Evolutionary conservation across 2,888 invertebrate species (phyloP).

Genomic region (Sicus ferrugineus): DNA sequence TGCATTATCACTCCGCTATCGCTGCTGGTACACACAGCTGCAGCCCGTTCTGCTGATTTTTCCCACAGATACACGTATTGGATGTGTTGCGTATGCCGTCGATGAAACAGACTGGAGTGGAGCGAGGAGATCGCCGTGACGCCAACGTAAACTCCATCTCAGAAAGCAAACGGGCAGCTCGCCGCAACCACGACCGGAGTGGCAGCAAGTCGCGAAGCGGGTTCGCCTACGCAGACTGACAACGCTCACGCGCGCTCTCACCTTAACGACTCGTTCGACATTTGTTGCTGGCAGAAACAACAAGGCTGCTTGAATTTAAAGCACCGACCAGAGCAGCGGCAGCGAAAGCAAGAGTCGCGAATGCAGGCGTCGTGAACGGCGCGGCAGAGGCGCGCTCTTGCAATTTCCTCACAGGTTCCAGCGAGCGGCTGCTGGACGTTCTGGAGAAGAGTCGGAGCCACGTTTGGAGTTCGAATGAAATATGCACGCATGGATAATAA

Average conservation of each 20-base stretch:
- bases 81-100: conserved; percentile 33
- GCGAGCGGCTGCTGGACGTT: too few relatives aligned
- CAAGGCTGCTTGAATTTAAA: conserved; percentile 58
- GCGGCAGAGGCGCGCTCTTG: not conserved
- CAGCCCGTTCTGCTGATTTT: conserved; percentile 29
- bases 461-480: conserved; percentile 54
- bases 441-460: not conserved
- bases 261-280: conserved; percentile 15
- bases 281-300: not conserved
- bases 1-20: conserved; percentile 16
- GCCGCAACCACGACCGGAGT: conserved; percentile 39
- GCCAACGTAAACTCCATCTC: conserved; percentile 41
- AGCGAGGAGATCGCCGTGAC: conserved; percentile 37
- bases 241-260: conserved; percentile 14
- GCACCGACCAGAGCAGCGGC: conserved; percentile 43
- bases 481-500: conserved; percentile 58
- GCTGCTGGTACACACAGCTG: not conserved
- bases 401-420: not conserved
- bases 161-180: not conserved
- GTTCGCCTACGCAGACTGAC: conserved; percentile 44
- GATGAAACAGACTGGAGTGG: conserved; percentile 27
- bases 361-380: not conserved
- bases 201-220: conserved; percentile 42
- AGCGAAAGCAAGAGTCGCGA: not conserved
- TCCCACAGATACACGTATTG: conserved; percentile 41